Conservation (phyloP, 1,140 invertebrate genomes). For the Trachelipus rathkii region DNA sequence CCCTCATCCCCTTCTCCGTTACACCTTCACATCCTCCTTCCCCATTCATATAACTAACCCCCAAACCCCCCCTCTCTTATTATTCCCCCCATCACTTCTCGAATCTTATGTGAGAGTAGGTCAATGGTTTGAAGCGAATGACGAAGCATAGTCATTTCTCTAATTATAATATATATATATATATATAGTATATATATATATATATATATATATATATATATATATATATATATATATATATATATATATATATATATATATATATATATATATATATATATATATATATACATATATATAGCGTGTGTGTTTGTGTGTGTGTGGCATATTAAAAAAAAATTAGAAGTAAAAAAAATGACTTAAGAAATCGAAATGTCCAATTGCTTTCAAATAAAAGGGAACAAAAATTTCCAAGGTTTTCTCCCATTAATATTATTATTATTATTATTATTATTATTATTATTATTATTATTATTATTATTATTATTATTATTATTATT, state of each 20-base stretch:
- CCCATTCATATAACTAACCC: neutral
- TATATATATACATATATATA: constrained; percentile 12
- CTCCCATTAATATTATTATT: too few relatives aligned
- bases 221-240: constrained; percentile 15
- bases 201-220: constrained; percentile 15
- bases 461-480: too few relatives aligned
- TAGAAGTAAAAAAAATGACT: too few relatives aligned
- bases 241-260: constrained; percentile 13
- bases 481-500: too few relatives aligned
- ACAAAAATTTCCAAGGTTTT: too few relatives aligned
- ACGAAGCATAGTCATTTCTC: neutral
- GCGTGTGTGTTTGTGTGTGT: neutral
- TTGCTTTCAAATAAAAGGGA: too few relatives aligned
- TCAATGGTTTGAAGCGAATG: constrained; percentile 3
- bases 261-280: constrained; percentile 15
- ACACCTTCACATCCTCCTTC: neutral
- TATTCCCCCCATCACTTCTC: neutral
- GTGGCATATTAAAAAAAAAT: too few relatives aligned
- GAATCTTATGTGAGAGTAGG: neutral
- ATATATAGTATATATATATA: constrained; percentile 12
- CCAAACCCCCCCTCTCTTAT: neutral
- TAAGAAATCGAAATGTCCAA: too few relatives aligned
- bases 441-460: too few relatives aligned
- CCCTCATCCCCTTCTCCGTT: neutral
- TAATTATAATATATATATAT: neutral